Evolutionary conservation across 2,888 invertebrate genomes (phyloP).

Genomic region (Orthonevra nobilis): DNA sequence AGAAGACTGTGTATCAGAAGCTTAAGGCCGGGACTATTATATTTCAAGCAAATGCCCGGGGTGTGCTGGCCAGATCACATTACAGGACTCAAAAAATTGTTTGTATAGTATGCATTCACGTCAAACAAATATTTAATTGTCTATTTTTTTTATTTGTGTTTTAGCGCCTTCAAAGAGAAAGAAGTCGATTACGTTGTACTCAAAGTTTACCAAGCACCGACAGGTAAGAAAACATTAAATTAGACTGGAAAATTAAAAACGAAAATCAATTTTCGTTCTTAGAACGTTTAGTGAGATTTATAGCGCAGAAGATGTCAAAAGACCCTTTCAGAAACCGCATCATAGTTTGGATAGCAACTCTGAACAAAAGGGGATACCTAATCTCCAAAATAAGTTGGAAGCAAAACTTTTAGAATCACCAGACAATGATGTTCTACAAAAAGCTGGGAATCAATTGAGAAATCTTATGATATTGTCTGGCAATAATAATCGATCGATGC

Average conservation of each 20-base stretch:
- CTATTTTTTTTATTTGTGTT: conserved; percentile 80
- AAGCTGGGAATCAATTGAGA: conserved; percentile 73
- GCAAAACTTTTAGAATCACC: conserved; percentile 69
- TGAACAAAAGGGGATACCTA: conserved; percentile 46
- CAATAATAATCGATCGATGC: conserved; percentile 56
- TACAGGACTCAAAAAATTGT: conserved; percentile 79
- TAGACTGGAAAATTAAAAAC: background rate
- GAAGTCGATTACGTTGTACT: conserved; percentile 76
- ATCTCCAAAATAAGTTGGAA: conserved; percentile 44
- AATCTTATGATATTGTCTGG: conserved; percentile 72
- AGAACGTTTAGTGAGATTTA: conserved; percentile 61
- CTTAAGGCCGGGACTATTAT: conserved; percentile 83
- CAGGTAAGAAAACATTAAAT: conserved; percentile 48
- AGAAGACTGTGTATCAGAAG: conserved; percentile 85
- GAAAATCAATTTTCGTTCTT: conserved; percentile 9
- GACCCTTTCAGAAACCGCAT: conserved; percentile 69
- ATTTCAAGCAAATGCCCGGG: conserved; percentile 88
- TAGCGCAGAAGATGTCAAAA: conserved; percentile 61
- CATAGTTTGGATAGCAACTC: conserved; percentile 72
- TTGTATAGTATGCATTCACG: background rate
- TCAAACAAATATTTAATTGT: conserved; percentile 19
- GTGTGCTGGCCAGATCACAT: conserved; percentile 83
- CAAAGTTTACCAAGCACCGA: conserved; percentile 79
- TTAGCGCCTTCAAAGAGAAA: conserved; percentile 72
- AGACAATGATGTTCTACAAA: conserved; percentile 72